Percentiles rank a stretch among this genome's conserved stretches.
These are phyloP conservation scores for Novumbra hubbsi DNA, from an alignment of 2,797 vertebrate species.

Conservation along the genomic window DNA sequence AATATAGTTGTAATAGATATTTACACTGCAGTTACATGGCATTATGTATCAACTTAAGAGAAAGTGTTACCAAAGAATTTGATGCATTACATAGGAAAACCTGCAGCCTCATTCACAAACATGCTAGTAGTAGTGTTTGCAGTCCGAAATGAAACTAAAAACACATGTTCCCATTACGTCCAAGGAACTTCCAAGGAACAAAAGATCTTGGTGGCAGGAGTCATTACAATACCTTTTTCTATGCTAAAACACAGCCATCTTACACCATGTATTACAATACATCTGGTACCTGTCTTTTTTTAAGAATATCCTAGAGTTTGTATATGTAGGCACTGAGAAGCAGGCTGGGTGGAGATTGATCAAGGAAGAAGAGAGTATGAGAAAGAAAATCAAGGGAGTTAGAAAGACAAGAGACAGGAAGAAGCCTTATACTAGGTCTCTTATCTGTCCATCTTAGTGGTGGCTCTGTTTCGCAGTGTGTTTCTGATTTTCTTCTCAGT, in stretches of 20 bases:
- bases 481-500: conserved; percentile 24
- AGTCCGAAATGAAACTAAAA: too few species aligned
- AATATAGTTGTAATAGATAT: too few species aligned
- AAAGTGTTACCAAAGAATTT: too few species aligned
- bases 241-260: neutral
- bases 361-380: neutral
- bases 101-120: too few species aligned
- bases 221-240: neutral
- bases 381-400: conserved; percentile 23
- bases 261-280: neutral
- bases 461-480: conserved; percentile 16
- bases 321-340: neutral
- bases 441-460: conserved; percentile 61
- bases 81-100: too few species aligned
- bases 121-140: too few species aligned
- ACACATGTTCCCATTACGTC: too few species aligned
- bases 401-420: conserved; percentile 44
- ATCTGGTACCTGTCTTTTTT: neutral
- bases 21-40: too few species aligned
- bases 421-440: conserved; percentile 49
- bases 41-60: too few species aligned
- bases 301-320: neutral
- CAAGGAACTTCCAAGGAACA: too few species aligned
- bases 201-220: neutral
- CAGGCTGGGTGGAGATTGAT: conserved; percentile 18